These are phyloP conservation scores for Acanthoscelides obtectus DNA, from an alignment of 2,888 invertebrate genomes.

Conservation along the genomic window DNA sequence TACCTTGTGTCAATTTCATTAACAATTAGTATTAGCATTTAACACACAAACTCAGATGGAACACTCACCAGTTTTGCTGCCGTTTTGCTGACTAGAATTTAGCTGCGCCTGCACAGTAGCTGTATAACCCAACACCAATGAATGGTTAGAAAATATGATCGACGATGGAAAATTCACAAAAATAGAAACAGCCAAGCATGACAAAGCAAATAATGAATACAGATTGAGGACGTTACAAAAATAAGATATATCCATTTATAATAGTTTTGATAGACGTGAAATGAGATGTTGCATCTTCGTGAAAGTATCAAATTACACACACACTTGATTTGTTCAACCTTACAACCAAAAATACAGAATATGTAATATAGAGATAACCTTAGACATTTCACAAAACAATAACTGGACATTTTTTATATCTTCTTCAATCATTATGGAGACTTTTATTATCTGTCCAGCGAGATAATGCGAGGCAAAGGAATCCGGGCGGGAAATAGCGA, in stretches of 20 bases:
- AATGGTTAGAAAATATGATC: not conserved
- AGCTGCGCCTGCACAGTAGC: constrained; percentile 40
- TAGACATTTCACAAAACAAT: too few relatives aligned
- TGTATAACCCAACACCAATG: constrained; percentile 39
- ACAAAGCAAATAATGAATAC: not conserved
- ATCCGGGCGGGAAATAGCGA: too few relatives aligned
- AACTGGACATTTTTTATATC: too few relatives aligned
- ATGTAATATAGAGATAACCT: too few relatives aligned
- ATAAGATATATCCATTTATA: not conserved
- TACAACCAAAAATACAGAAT: too few relatives aligned
- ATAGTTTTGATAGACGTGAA: too few relatives aligned
- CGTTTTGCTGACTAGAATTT: constrained; percentile 44
- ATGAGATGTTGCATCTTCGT: not conserved
- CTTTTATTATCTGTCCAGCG: too few relatives aligned
- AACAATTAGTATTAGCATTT: not conserved
- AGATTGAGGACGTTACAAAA: not conserved
- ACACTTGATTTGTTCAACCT: too few relatives aligned
- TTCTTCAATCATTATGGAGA: too few relatives aligned
- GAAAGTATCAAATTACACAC: too few relatives aligned
- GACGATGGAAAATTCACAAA: not conserved
- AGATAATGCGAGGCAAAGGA: too few relatives aligned
- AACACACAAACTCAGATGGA: constrained; percentile 6
- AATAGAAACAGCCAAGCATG: not conserved
- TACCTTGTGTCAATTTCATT: too few relatives aligned
- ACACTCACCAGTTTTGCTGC: constrained; percentile 48